These are phyloP conservation scores for Pollimyrus isidori DNA, from an alignment of 2,113 vertebrate species.

Conservation along the genomic window DNA sequence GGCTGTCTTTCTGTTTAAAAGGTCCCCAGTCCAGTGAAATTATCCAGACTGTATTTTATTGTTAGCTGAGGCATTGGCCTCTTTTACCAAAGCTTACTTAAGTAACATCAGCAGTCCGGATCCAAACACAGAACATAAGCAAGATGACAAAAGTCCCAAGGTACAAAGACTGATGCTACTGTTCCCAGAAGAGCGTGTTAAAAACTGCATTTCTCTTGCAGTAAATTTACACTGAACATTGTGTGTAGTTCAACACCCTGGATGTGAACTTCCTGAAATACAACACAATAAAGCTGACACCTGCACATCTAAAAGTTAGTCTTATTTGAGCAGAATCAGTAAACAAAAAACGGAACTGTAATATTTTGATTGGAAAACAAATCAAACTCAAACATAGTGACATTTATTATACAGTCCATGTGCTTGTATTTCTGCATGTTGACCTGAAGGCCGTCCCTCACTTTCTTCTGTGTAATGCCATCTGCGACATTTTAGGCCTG, in stretches of 20 bases:
- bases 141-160: neutral
- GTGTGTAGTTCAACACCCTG: neutral
- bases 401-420: neutral
- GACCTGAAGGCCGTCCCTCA: neutral
- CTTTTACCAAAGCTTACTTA: neutral
- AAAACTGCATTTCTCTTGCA: neutral
- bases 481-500: neutral
- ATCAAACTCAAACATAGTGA: neutral
- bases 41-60: neutral
- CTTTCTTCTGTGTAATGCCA: neutral
- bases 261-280: neutral
- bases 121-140: neutral
- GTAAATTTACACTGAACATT: neutral
- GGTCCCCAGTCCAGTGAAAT: neutral
- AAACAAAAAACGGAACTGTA: neutral
- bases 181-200: neutral
- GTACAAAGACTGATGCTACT: neutral
- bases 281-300: neutral
- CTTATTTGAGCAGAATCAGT: neutral
- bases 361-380: neutral
- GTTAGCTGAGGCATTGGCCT: neutral
- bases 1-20: neutral
- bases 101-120: neutral
- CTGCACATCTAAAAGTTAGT: neutral
- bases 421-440: neutral